Conservation (phyloP, 2,888 invertebrate genomes). For the Adelphocoris suturalis region DNA sequence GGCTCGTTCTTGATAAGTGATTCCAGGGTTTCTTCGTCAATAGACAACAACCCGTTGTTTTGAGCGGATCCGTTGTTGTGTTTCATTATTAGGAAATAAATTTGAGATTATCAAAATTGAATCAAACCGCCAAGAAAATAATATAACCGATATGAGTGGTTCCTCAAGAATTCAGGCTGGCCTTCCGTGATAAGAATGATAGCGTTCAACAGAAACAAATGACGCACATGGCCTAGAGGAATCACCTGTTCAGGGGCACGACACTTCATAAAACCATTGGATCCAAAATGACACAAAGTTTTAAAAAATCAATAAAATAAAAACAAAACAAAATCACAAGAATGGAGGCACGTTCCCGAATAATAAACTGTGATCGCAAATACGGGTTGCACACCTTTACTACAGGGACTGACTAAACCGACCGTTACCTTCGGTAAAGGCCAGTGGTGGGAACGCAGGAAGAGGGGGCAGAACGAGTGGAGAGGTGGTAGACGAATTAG, state of each 20-base stretch:
- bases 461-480: conserved; percentile 26
- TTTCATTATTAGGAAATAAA: conserved; percentile 46
- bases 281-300: too few relatives aligned
- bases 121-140: conserved; percentile 11
- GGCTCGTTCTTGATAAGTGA: conserved; percentile 85
- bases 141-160: not conserved
- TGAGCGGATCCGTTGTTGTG: conserved; percentile 54
- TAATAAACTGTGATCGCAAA: conserved; percentile 35
- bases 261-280: not conserved
- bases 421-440: conserved; percentile 58
- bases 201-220: conserved; percentile 46
- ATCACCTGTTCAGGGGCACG: conserved; percentile 35
- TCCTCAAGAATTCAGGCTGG: not conserved
- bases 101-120: not conserved
- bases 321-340: not conserved
- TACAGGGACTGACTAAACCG: conserved; percentile 54
- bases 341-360: conserved; percentile 30
- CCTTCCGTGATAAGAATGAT: conserved; percentile 31
- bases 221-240: conserved; percentile 42
- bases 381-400: conserved; percentile 55
- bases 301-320: not conserved
- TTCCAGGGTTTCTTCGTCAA: conserved; percentile 82
- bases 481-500: not conserved
- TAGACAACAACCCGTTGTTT: conserved; percentile 84
- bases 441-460: conserved; percentile 43